Base-by-base conservation (phyloP, 2,797 vertebrate species). In the Sorex maritimensis region DNA sequence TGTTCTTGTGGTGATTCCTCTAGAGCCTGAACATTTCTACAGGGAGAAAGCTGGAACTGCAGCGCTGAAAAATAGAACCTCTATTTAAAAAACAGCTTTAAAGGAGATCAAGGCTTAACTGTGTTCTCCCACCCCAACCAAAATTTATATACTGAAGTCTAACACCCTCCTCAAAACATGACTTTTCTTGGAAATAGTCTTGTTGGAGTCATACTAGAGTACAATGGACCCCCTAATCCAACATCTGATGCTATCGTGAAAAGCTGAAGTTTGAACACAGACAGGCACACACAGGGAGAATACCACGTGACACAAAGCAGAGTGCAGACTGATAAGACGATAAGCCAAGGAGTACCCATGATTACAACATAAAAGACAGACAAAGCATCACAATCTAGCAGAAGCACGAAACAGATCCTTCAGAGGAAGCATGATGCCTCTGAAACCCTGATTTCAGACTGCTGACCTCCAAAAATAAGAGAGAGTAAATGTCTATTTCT, bases 141-240 rank as follows among this genome's bases (percentile, higher is more conserved):
- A 61, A 81, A 82, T 55, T 14, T 28, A 2, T 52, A 30, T 26
- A 15, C 67, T 79, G 46, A 86, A 52, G 13, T 41, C 21, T 58
- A 52, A 79, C 49, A 52, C 1, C 28, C 41, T 8, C 6, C 24
- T 61, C 72, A 9, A 38, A 87, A 82, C 34, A 38, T 26, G 23
- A 88, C 23, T 19, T 78, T 87, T 38, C n/a, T 83, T 91, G 30
- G 41, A 91, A 87, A 73, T 75, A 34, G 61, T 10, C 6, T 73
- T 49, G 46, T 34, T 68, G 38, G 79, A 44, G 21, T 88, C 30
- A 52, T n/a, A 23, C 30, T 80, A 26, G 28, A 49, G 26, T 69
- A 63, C 8, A 9, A 61, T 2, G 52, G 41, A 17, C 10, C 1
- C 30, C 38, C 30, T 77, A 52, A 34, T 63, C 74, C 38, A 63